Evolutionary conservation across 2,888 invertebrate genomes (phyloP).

Genomic region (Atrina japonica): DNA sequence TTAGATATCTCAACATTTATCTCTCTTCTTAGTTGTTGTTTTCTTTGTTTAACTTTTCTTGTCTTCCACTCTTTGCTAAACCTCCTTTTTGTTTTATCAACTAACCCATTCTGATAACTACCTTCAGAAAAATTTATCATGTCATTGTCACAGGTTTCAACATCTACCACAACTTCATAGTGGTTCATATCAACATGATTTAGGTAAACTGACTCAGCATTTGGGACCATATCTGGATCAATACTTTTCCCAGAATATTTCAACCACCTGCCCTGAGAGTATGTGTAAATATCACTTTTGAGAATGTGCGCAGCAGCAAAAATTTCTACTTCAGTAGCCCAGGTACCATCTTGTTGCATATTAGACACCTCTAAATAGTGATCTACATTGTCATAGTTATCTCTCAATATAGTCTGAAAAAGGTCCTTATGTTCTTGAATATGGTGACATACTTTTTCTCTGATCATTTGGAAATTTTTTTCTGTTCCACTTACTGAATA

Average conservation of each 20-base stretch:
- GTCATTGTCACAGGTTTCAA: neutral
- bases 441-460: constrained; percentile 5
- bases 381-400: neutral
- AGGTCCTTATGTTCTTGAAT: neutral
- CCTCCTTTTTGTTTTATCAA: too few species aligned
- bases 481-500: constrained; percentile 4
- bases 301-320: constrained; percentile 13
- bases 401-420: constrained; percentile 2
- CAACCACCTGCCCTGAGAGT: constrained; percentile 7
- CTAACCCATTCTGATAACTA: neutral
- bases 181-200: constrained; percentile 22
- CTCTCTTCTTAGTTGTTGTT: neutral
- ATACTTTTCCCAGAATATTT: constrained; percentile 9
- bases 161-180: constrained; percentile 18
- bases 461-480: constrained; percentile 1
- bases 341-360: constrained; percentile 17
- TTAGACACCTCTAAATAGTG: neutral
- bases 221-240: neutral
- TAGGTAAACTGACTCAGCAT: constrained; percentile 14
- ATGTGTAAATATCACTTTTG: constrained; percentile 16
- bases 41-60: neutral
- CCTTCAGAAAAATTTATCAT: too few species aligned
- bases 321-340: constrained; percentile 29
- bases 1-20: neutral
- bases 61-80: too few species aligned